Base-by-base conservation (phyloP, 2,113 vertebrate species). In the Rallus limicola region DNA sequence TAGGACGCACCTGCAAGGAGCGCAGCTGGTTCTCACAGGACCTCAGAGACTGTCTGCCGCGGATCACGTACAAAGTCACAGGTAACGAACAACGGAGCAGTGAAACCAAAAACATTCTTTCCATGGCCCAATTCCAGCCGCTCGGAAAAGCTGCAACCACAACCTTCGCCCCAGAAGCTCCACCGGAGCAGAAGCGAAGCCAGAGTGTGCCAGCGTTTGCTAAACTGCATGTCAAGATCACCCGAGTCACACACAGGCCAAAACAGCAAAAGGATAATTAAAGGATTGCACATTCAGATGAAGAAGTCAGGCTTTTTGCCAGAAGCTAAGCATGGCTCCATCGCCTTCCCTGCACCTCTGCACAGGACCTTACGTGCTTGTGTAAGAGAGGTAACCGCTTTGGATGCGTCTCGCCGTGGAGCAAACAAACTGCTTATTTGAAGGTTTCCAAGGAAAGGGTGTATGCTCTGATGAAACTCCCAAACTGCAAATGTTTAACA, bases 401-500 rank as follows among this genome's bases (percentile, higher is more conserved):
- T 25, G 50, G 10, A 20, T 0, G 0, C 33, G 28, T 64, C 86
- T 75, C 21, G 16, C 15, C 12, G 2, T 0, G 13, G 31, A 94
- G 38, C n/a, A 81, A 95, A 65, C 18, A 48, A 83, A 67, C 34
- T 46, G 60, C 69, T 91, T 65, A 65, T 65, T 76, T 58, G 56
- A 67, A 40, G 34, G 26, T 40, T 50, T 69, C 69, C 33, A 81
- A 90, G 92, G 69, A 72, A 75, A 84, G 38, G 31, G 34, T 34
- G 62, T 13, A 21, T 13, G 19, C 36, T 53, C 40, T 82, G 77
- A 93, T 74, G 58, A 72, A 93, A 92, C n/a, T 89, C 62, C 50
- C 29, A 31, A 63, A 83, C 38, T 60, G 42, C 83, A 93, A 92
- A 91, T 44, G 28, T 92, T 96, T 86, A 86, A 88, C 69, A 60